Evolutionary conservation across 2,888 invertebrate genomes (phyloP).

Genomic region (Campaea margaritaria): DNA sequence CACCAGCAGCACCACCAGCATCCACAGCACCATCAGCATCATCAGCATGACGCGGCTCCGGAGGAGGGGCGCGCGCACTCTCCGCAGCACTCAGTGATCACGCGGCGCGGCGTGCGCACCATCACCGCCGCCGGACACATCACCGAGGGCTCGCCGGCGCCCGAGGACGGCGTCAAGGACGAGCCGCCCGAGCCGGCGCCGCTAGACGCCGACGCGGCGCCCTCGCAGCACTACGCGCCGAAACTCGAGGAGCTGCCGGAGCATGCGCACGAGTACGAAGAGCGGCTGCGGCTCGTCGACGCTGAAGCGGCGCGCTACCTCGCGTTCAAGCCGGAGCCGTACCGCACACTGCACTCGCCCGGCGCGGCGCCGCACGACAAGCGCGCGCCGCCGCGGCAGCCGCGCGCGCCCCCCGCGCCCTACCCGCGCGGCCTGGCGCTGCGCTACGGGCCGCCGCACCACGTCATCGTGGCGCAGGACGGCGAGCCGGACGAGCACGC

Average conservation of each 20-base stretch:
- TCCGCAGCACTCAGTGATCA: slow-evolving; percentile 82
- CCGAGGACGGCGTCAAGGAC: slow-evolving; percentile 73
- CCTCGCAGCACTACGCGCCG: slow-evolving; percentile 55
- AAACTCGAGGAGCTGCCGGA: slow-evolving; percentile 58
- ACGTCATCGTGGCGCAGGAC: slow-evolving; percentile 69
- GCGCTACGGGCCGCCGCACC: slow-evolving; percentile 71
- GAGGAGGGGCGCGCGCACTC: slow-evolving; percentile 42
- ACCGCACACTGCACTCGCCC: slow-evolving; percentile 60
- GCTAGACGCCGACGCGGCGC: slow-evolving; percentile 36
- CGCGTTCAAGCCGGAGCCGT: slow-evolving; percentile 74
- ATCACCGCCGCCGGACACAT: slow-evolving; percentile 87
- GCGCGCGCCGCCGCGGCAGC: slow-evolving; percentile 28
- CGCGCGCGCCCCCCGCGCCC: slow-evolving; percentile 41
- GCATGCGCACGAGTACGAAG: slow-evolving; percentile 68
- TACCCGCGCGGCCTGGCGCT: slow-evolving; percentile 64
- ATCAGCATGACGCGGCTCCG: slow-evolving; percentile 24
- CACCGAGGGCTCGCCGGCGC: slow-evolving; percentile 62
- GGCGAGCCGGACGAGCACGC: slow-evolving; percentile 57
- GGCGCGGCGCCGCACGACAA: slow-evolving; percentile 48
- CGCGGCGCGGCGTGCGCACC: slow-evolving; percentile 84
- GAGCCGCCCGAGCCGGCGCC: slow-evolving; percentile 67
- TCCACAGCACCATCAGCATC: slow-evolving; percentile 8
- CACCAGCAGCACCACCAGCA: slow-evolving; percentile 17
- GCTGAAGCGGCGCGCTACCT: slow-evolving; percentile 74
- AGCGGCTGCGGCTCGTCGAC: slow-evolving; percentile 66